Evolutionary conservation across 2,113 vertebrate genomes (phyloP).

Genomic region (Vicugna pacos): DNA sequence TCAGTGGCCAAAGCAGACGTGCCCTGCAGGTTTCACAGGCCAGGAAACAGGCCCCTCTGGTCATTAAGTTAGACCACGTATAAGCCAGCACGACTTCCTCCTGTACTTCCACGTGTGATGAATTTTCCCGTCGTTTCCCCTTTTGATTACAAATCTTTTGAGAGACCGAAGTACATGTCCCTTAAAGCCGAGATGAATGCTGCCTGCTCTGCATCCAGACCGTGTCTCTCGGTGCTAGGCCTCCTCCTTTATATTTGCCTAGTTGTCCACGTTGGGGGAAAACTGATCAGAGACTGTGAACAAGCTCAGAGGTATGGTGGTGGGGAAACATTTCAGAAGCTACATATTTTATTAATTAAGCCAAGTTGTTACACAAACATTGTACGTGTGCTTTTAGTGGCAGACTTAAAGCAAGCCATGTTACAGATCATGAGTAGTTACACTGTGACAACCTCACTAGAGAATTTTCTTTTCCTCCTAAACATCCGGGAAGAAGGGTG

Average conservation of each 20-base stretch:
- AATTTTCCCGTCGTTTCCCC: not conserved
- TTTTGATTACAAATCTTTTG: not conserved
- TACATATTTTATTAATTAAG: not conserved
- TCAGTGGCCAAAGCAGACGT: not conserved
- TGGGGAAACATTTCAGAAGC: not conserved
- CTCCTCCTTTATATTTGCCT: not conserved
- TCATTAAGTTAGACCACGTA: not conserved
- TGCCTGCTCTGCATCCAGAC: not conserved
- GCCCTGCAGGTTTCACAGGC: too few relatives aligned
- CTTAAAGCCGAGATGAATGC: not conserved
- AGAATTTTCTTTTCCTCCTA: not conserved
- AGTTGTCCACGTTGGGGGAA: fast-evolving
- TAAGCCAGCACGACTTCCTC: not conserved
- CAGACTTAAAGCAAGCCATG: not conserved
- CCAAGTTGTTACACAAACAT: not conserved
- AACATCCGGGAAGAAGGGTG: not conserved
- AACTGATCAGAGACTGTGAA: not conserved
- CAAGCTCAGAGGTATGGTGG: not conserved
- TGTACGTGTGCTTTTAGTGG: not conserved
- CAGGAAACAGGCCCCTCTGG: not conserved
- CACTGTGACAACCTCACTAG: not conserved
- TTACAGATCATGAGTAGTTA: not conserved
- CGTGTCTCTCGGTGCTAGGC: not conserved
- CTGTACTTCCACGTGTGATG: not conserved
- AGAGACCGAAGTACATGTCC: not conserved